phyloP scores from a whole-genome alignment of 2,797 vertebrate species.

The Graptemys geographica region DNA sequence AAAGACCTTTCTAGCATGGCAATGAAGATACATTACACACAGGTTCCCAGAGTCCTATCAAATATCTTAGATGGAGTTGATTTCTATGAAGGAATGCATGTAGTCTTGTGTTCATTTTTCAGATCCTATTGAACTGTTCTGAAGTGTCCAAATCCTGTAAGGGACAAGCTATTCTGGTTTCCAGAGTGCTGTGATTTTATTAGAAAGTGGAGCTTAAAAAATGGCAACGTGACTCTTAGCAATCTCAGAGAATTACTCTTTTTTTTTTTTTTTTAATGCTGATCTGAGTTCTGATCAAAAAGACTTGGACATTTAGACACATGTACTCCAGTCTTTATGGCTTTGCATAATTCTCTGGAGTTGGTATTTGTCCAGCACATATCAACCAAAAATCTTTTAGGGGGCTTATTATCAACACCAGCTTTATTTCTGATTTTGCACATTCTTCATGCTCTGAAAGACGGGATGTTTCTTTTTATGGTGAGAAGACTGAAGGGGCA shows the following conservation, averaged over 20 bases:
- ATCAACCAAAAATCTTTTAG: not conserved
- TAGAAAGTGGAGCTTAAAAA: conserved; percentile 20
- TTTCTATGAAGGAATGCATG: conserved; percentile 36
- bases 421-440: not conserved
- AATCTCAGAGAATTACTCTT: conserved; percentile 10
- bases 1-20: conserved; percentile 49
- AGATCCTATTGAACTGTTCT: conserved; percentile 49
- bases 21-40: conserved; percentile 58
- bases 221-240: conserved; percentile 1
- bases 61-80: conserved; percentile 44
- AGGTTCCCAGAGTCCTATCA: conserved; percentile 34
- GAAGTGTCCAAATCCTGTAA: conserved; percentile 35
- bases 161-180: conserved; percentile 35
- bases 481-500: not conserved
- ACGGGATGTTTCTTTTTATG: not conserved
- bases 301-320: rapidly evolving
- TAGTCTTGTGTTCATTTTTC: conserved; percentile 44
- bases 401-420: not conserved
- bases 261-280: not conserved
- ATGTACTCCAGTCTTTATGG: not conserved
- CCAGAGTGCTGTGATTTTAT: conserved; percentile 15
- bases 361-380: not conserved
- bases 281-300: not conserved
- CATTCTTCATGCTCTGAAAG: not conserved
- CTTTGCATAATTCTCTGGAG: not conserved